These are phyloP conservation scores for Parnassius smintheus DNA, from an alignment of 2,888 invertebrate genomes.

Conservation along the genomic window DNA sequence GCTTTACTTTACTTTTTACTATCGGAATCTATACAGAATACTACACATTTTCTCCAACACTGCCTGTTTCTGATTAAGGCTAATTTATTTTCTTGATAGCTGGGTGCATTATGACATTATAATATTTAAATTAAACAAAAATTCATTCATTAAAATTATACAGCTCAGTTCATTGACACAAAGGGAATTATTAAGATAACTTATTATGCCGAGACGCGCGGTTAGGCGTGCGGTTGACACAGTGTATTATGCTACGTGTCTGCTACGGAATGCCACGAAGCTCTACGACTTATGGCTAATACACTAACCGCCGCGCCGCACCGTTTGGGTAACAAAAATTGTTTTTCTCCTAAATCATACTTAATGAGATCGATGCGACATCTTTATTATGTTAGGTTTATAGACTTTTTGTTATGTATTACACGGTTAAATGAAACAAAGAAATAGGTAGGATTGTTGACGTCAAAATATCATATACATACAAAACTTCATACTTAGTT, in stretches of 20 bases:
- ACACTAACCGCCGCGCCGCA: conserved; percentile 12
- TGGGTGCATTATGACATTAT: conserved; percentile 10
- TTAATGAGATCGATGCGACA: background rate
- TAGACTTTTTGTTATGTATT: background rate
- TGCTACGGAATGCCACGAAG: conserved; percentile 48
- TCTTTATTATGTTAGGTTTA: background rate
- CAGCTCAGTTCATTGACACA: conserved; percentile 37
- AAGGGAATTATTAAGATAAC: conserved; percentile 48
- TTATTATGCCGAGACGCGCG: conserved; percentile 48
- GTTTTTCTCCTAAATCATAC: conserved; percentile 2
- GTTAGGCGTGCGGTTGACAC: conserved; percentile 44
- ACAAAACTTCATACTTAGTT: too few relatives aligned
- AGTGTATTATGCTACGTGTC: conserved; percentile 41
- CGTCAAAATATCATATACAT: too few relatives aligned
- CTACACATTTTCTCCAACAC: too few relatives aligned
- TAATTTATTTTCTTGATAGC: conserved; percentile 13
- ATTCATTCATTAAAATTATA: conserved; percentile 19
- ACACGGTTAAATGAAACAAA: conserved; percentile 4
- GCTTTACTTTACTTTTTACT: too few relatives aligned
- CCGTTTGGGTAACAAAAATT: conserved; percentile 15
- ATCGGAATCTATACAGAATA: too few relatives aligned
- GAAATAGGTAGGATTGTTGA: background rate
- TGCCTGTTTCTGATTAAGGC: background rate
- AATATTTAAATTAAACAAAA: conserved; percentile 18
- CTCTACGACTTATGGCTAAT: conserved; percentile 33